Evolutionary conservation across 1,140 invertebrate genomes (phyloP), one percentile per base, ranked within the genome.

Genomic region (Trichomalopsis sarcophagae): DNA sequence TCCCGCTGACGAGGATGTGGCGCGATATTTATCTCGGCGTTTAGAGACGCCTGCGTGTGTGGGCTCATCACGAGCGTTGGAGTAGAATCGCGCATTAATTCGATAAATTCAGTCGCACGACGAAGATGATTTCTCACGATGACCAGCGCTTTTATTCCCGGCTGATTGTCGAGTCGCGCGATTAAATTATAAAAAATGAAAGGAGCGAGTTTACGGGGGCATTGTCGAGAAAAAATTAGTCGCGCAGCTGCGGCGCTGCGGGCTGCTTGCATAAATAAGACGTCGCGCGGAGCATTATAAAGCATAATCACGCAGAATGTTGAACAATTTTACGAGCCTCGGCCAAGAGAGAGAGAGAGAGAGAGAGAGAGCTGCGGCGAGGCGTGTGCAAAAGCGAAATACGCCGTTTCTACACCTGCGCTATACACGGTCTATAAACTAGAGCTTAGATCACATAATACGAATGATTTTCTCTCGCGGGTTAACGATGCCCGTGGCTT

Each of bases 291-390:
- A 1, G 11, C 40, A 55, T 79, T 80, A 66, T 55, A 76, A 75
- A 81, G 73, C 73, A 76, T 81, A 85, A 85, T 76, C 84, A 81
- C 44, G 33, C 78, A 33, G 78, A 81, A 81, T 75, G 84, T 76
- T 81, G 11, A 81, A 85, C 84, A 81, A 81, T 69, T 85, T 85
- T 85, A 85, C 62, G 84, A 85, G 81, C 71, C 0, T 71, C n/a
- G 21, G 23, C 73, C 27, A 81, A 75, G 84, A 82, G 81, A 85
- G 77, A 80, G 81, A 79, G 76, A 78, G 76, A 55, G 50, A 55
- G 11, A 55, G 50, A 50, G 47, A 50, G 47, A 50, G 47, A 55
- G 50, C 2, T 17, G 27, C 27, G 50, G 21, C 55, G 21, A 62
- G 55, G 55, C 55, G 17, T 62, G 30, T 77, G 77, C 77, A 83